A percentile compares a stretch with the other conserved stretches of the same genome.
phyloP scores from a whole-genome alignment of 1,140 invertebrate genomes.

The Zeugodacus cucurbitae region DNA sequence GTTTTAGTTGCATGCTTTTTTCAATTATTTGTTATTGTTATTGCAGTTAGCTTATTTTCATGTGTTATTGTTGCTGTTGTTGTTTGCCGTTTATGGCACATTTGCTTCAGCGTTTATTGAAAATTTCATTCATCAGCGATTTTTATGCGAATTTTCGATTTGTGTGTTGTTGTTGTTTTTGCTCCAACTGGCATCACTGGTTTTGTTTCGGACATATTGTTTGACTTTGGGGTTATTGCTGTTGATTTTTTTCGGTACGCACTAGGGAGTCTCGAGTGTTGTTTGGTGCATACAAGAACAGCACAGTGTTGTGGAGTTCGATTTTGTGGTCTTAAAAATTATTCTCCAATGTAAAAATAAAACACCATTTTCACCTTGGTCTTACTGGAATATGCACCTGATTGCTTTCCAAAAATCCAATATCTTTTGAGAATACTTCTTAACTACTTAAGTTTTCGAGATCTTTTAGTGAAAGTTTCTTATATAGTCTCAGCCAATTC shows the following conservation, averaged over 20 bases:
- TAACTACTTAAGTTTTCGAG: too few species aligned
- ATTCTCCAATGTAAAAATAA: too few species aligned
- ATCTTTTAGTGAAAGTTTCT: too few species aligned
- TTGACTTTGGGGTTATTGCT: neutral
- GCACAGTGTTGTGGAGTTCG: neutral
- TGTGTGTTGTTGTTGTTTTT: neutral
- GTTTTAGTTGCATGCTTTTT: neutral
- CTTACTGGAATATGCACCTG: too few species aligned
- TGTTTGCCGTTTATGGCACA: neutral
- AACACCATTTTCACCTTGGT: too few species aligned
- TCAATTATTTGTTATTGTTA: neutral
- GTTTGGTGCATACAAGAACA: neutral
- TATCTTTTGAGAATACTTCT: too few species aligned
- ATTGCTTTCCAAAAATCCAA: too few species aligned
- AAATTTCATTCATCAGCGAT: slow-evolving; percentile 36
- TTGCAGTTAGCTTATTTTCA: neutral
- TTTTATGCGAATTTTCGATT: neutral
- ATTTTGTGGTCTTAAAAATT: neutral
- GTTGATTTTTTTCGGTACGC: neutral
- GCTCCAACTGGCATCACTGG: neutral
- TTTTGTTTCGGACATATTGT: neutral
- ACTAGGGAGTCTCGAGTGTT: neutral
- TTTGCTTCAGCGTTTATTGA: slow-evolving; percentile 38
- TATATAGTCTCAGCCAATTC: too few species aligned
- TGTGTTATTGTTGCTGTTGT: neutral